Evolutionary conservation across 1,140 invertebrate species (phyloP).

Genomic region (Euura lappo): DNA sequence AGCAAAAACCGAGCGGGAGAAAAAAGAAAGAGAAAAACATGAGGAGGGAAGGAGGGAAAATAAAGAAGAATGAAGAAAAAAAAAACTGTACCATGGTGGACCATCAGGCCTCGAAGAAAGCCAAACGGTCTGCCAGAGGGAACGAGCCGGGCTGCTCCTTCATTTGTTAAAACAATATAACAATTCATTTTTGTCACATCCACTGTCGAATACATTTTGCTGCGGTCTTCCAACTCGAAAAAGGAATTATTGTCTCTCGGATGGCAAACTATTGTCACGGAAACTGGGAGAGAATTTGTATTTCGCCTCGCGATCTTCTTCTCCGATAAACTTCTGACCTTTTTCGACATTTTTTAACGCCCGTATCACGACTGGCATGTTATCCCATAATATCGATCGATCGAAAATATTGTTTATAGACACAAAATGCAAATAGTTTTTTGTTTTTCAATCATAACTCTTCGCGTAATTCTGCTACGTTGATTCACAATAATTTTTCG

Average conservation of each 20-base stretch:
- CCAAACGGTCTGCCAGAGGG: too few species aligned
- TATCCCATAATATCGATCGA: neutral
- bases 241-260: neutral
- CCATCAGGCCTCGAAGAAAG: too few species aligned
- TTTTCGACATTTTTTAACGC: conserved; percentile 9
- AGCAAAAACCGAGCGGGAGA: neutral
- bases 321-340: neutral
- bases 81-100: too few species aligned
- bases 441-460: too few species aligned
- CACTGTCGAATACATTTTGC: conserved; percentile 50
- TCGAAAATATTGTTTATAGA: too few species aligned
- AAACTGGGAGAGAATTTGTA: neutral
- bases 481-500: too few species aligned
- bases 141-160: conserved; percentile 37
- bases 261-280: neutral
- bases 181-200: conserved; percentile 58
- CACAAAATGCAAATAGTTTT: too few species aligned
- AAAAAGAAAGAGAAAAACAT: conserved; percentile 8
- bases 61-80: conserved; percentile 17
- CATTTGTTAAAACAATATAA: conserved; percentile 60
- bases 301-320: conserved; percentile 1
- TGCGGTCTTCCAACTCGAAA: neutral
- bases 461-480: too few species aligned
- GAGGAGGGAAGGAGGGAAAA: conserved; percentile 12
- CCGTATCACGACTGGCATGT: conserved; percentile 3